A percentile compares a stretch with the other conserved stretches of the same genome.
Conservation (phyloP, 2,797 vertebrate genomes). For the Halcyon badia region DNA sequence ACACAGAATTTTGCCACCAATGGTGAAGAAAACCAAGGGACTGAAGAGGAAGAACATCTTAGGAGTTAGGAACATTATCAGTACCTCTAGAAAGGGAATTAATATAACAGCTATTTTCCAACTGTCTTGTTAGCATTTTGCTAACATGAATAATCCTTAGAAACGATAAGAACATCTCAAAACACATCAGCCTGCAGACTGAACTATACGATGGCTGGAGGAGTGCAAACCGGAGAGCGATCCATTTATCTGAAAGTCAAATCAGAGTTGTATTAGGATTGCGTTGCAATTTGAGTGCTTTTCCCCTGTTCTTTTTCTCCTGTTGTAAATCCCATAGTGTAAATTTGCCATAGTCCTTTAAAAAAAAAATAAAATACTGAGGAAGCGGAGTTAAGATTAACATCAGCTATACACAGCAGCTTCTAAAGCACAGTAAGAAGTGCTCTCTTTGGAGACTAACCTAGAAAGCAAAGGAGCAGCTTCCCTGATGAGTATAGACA, state of each 20-base stretch:
- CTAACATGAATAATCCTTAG: not conserved
- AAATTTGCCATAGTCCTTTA: not conserved
- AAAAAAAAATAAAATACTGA: not conserved
- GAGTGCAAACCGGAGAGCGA: accelerated
- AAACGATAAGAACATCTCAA: not conserved
- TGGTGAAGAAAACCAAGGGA: not conserved
- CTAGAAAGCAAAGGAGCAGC: not conserved
- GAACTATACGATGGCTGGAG: not conserved
- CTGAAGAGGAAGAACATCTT: not conserved
- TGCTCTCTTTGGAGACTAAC: not conserved
- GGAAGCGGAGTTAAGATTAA: not conserved
- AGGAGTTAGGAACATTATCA: not conserved
- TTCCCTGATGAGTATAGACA: not conserved
- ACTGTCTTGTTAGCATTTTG: not conserved
- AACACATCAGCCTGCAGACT: not conserved
- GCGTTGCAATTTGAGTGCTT: not conserved
- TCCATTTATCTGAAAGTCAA: not conserved
- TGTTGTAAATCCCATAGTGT: not conserved
- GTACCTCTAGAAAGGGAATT: not conserved
- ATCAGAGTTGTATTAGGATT: not conserved
- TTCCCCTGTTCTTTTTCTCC: not conserved
- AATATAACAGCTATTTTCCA: not conserved
- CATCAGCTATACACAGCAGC: not conserved
- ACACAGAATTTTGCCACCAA: not conserved
- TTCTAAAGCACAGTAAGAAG: not conserved